Percentiles rank a stretch among this genome's conserved stretches.
These are phyloP conservation scores for Cherax destructor DNA, from an alignment of 1,140 invertebrate genomes.

Conservation along the genomic window DNA sequence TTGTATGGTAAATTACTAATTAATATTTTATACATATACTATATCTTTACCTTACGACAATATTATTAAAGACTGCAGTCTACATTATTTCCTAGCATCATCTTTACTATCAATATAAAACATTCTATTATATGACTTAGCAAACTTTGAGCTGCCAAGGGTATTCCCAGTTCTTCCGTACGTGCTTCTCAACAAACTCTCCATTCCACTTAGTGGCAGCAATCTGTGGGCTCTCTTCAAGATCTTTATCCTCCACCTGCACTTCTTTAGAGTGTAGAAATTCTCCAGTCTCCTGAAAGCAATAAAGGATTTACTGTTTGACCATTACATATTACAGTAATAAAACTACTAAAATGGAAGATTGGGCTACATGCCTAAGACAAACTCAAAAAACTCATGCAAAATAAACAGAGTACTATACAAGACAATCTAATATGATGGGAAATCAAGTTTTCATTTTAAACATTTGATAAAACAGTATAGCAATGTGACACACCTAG, in stretches of 20 bases:
- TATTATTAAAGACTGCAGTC: too few relatives aligned
- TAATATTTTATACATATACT: too few relatives aligned
- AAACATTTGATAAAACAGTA: too few relatives aligned
- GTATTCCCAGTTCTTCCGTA: conserved; percentile 52
- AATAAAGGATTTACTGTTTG: neutral
- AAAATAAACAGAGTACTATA: too few relatives aligned
- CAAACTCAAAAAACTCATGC: too few relatives aligned
- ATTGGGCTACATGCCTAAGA: neutral
- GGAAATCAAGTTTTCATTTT: too few relatives aligned
- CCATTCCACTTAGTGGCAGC: conserved; percentile 11
- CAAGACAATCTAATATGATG: too few relatives aligned
- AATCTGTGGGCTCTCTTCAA: conserved; percentile 26
- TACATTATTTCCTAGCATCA: too few relatives aligned
- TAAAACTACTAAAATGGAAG: neutral
- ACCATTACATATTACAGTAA: neutral
- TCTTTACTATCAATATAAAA: too few relatives aligned
- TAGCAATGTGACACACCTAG: too few relatives aligned
- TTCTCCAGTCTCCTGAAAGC: conserved; percentile 54
- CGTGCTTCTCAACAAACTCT: conserved; percentile 45
- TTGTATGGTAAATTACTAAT: too few relatives aligned
- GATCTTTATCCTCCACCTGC: conserved; percentile 19
- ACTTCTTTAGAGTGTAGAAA: conserved; percentile 3
- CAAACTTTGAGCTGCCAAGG: conserved; percentile 54
- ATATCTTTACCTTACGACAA: too few relatives aligned
- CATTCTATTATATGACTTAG: neutral